Base-by-base conservation (phyloP, 2,797 vertebrate species). In the Enoplosus armatus region DNA sequence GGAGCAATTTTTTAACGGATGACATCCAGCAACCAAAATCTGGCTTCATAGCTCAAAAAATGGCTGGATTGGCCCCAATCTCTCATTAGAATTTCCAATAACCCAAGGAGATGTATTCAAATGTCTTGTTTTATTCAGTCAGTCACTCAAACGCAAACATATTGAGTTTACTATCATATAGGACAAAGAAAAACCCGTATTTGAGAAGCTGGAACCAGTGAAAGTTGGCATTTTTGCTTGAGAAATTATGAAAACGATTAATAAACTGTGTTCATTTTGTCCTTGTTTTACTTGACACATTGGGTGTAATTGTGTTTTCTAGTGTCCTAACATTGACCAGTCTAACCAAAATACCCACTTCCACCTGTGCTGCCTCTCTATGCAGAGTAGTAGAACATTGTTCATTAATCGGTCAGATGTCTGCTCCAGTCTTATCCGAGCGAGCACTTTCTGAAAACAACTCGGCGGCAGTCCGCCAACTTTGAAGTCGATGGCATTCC, bases 401-500 rank as follows among this genome's bases (percentile, higher is more conserved):
- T 55, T 66, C 37, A 55, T 82, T 67, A 84, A 70, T 67, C 0
- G 26, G 60, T 60, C 18, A 27, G 74, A 72, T 72, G 31, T 55
- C 55, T 60, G 45, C 66, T 70, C 41, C 33, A 7, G 58, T 63
- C 75, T 74, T 39, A 33, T 76, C 26, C 66, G 0, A 48, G 7
- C 7, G 5, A 51, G 63, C 54, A 10, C 76, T 80, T 80, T 81
- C 55, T 80, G 66, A 87, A 87, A 83, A 82, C 82, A 75, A 26
- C 72, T 75, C 6, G 2, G 60, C 68, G 53, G 77, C 80, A 68
- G 72, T 71, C 80, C 9, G 76, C 72, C 70, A 77, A 67, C 90
- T 91, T 90, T 91, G 85, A 91, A 91, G 86, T 87, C 26, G 5
- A 53, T 37, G 33, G 73, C 89, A 92, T 94, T 94, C 90, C 89